Evolutionary conservation across 2,888 invertebrate genomes (phyloP).

Genomic region (Antitype chi): DNA sequence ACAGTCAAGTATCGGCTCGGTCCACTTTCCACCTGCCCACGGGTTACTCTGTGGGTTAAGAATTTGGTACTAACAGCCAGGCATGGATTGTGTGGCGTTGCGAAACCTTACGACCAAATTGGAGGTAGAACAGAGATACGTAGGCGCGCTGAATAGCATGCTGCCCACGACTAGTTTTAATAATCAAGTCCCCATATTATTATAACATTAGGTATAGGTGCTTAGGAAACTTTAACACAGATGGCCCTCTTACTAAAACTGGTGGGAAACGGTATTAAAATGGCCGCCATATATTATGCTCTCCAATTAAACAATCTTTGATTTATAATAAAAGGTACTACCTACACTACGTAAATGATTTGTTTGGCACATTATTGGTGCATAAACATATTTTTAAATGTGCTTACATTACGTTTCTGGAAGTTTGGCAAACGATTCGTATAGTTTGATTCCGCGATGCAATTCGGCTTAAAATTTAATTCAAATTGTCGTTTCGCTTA

Average conservation of each 20-base stretch:
- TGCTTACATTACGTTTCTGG: conserved; percentile 24
- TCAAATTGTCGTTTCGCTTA: conserved; percentile 10
- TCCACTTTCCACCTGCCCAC: conserved; percentile 89
- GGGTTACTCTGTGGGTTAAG: conserved; percentile 82
- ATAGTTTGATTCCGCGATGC: not conserved
- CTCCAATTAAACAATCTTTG: conserved; percentile 27
- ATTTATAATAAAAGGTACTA: conserved; percentile 19
- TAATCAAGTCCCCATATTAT: conserved; percentile 73
- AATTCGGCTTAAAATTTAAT: conserved; percentile 13
- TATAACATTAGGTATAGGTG: conserved; percentile 67
- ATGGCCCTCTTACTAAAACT: conserved; percentile 48
- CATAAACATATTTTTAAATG: not conserved
- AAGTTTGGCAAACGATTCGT: conserved; percentile 11
- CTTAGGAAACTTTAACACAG: conserved; percentile 59
- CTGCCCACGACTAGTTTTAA: conserved; percentile 76
- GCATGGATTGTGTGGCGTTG: conserved; percentile 79
- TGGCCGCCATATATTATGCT: conserved; percentile 17
- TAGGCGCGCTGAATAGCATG: conserved; percentile 78
- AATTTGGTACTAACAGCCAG: conserved; percentile 81
- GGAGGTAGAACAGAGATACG: conserved; percentile 75
- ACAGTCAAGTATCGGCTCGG: conserved; percentile 76
- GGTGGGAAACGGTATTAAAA: conserved; percentile 29
- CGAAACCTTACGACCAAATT: conserved; percentile 80
- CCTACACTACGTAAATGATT: not conserved
- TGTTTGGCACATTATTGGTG: not conserved